Base-by-base conservation (phyloP, 2,797 vertebrate species). In the Oophaga sylvatica region DNA sequence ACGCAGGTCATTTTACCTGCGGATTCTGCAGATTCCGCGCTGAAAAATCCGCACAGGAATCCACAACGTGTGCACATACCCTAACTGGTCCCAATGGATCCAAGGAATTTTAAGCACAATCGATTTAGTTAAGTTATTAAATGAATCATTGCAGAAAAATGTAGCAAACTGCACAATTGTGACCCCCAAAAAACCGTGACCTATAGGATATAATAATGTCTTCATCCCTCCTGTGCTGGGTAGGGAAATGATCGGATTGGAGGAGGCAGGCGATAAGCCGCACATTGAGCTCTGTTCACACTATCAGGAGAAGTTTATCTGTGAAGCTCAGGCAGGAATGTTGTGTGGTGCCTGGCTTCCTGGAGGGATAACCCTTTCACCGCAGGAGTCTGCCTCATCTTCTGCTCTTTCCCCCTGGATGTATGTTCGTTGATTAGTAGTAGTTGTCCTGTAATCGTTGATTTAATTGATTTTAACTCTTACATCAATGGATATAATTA, bases 251-350 rank as follows among this genome's bases (percentile, higher is more conserved):
- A 9, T 20, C n/a, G 31, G n/a, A 15, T 57, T 2, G 5, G 3
- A 15, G 56, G 17, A 57, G 26, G 45, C 1, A 53, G 20, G 8
- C n/a, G 48, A 35, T 16, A n/a, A 26, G 48, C n/a, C 63, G 11
- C 2, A 8, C 20, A 2, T 4, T 60, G 68, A 12, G 6, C 67
- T n/a, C 68, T 83, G 68, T 73, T 73, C 10, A 31, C 41, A 35
- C 29, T 71, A 62, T 83, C 82, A 45, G 68, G 26, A 26, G 31
- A 60, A 26, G 53, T 73, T 83, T 83, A 73, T 83, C 67, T 83
- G 48, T 35, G 31, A 29, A 73, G 62, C 31, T 3, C 22, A 12
- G 68, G 60, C 68, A 56, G 81, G 81, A 73, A 60, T 83, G 68
- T 83, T 83, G 17, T 60, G 81, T 67, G 5, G 68, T 83, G 81